Conservation (phyloP, 1,140 invertebrate species). For the Conopomorpha cramerella region DNA sequence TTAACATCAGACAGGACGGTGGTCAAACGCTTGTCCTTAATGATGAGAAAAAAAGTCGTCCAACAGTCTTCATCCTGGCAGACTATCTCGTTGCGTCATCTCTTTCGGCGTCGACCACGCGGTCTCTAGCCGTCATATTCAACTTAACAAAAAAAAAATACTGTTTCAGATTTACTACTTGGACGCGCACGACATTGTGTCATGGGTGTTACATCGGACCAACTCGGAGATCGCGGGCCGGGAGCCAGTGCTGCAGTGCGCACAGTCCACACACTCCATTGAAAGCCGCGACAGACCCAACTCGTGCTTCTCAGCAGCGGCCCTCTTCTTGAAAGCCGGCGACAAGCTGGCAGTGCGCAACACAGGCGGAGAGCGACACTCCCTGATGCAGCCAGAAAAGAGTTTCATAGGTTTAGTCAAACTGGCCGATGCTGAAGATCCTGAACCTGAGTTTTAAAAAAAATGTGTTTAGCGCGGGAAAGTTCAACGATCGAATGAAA, state of each 20-base stretch:
- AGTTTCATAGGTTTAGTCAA: conserved; percentile 81
- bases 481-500: conserved; percentile 1
- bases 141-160: too few relatives aligned
- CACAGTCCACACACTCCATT: conserved; percentile 29
- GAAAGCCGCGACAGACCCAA: conserved; percentile 57
- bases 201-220: conserved; percentile 43
- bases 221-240: conserved; percentile 25
- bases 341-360: conserved; percentile 71
- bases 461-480: too few relatives aligned
- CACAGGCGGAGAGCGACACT: conserved; percentile 68
- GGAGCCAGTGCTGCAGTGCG: conserved; percentile 40
- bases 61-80: too few relatives aligned
- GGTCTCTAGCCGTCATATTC: too few relatives aligned
- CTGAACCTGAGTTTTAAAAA: conserved; percentile 26
- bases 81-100: too few relatives aligned
- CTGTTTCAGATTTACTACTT: conserved; percentile 39
- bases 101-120: too few relatives aligned
- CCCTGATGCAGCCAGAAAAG: conserved; percentile 72
- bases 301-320: conserved; percentile 75
- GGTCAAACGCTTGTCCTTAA: too few relatives aligned
- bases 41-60: too few relatives aligned
- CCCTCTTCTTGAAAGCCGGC: conserved; percentile 64
- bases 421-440: conserved; percentile 63
- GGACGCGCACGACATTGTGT: conserved; percentile 41
- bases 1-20: too few relatives aligned